These are phyloP conservation scores for Lasioglossum zephyrum DNA, from an alignment of 2,888 invertebrate species.

Conservation along the genomic window DNA sequence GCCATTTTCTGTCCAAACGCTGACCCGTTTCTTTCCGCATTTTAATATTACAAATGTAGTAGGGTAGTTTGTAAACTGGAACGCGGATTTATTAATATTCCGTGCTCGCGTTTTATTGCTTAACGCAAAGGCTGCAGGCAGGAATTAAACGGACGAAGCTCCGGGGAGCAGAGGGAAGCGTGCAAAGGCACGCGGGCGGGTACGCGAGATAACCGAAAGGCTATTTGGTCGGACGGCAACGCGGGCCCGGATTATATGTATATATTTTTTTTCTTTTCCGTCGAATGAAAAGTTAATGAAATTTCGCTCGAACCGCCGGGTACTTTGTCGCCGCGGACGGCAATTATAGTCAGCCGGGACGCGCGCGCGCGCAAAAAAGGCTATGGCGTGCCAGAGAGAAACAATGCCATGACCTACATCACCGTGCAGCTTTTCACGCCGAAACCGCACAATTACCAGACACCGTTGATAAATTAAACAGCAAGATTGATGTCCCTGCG, in stretches of 20 bases:
- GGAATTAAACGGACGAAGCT: background rate
- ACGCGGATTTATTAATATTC: background rate
- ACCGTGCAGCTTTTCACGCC: background rate
- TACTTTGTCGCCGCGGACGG: conserved; percentile 5
- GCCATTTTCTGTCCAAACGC: background rate
- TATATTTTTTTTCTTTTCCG: background rate
- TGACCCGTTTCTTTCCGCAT: background rate
- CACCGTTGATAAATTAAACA: conserved; percentile 23
- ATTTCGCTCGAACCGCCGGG: background rate
- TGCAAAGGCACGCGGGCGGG: background rate
- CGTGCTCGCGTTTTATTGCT: background rate
- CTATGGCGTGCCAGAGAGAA: background rate
- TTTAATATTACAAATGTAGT: background rate
- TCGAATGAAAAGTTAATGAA: conserved; percentile 7
- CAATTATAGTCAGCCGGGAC: background rate
- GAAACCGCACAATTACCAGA: conserved; percentile 6
- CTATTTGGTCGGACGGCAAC: background rate
- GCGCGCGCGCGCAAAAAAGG: conserved; percentile 16
- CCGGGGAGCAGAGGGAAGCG: background rate
- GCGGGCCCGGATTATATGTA: background rate
- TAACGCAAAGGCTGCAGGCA: background rate
- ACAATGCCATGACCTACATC: conserved; percentile 29
- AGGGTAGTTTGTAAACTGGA: background rate
- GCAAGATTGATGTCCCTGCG: conserved; percentile 22
- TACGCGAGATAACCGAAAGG: background rate